Conservation (phyloP, 1,140 invertebrate genomes). For the Dufourea novaeangliae region DNA sequence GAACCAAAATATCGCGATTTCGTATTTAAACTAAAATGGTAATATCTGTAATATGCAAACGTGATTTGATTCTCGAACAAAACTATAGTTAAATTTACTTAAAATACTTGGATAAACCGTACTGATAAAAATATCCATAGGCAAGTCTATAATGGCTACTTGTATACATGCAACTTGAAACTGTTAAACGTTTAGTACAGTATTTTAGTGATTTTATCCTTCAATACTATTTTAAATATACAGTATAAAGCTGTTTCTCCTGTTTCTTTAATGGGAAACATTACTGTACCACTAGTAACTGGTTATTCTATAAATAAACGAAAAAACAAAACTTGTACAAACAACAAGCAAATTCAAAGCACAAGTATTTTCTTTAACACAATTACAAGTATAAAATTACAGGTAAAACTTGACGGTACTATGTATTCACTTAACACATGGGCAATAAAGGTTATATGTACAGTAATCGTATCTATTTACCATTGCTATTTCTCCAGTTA, state of each 20-base stretch:
- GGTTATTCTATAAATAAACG: background rate
- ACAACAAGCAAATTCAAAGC: background rate
- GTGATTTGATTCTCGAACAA: conserved; percentile 16
- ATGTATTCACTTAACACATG: conserved; percentile 20
- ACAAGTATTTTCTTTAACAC: background rate
- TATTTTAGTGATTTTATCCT: conserved; percentile 10
- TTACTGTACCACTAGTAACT: too few relatives aligned
- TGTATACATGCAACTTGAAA: conserved; percentile 41
- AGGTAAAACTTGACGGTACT: background rate
- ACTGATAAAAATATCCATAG: conserved; percentile 4
- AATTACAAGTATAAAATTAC: background rate
- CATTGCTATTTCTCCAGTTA: background rate
- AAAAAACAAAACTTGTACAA: background rate
- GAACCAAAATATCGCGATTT: background rate
- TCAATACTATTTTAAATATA: conserved; percentile 2
- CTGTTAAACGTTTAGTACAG: conserved; percentile 29
- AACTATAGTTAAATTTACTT: conserved; percentile 22
- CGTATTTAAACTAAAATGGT: conserved; percentile 21
- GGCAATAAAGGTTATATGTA: conserved; percentile 2
- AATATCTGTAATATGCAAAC: conserved; percentile 33
- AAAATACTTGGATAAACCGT: conserved; percentile 55
- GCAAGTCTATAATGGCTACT: conserved; percentile 20
- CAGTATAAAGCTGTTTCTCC: conserved; percentile 38
- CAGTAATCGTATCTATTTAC: background rate
- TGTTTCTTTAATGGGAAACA: background rate